A percentile compares a stretch with the other conserved stretches of the same genome.
phyloP scores from a whole-genome alignment of 2,113 vertebrate genomes.

The Laterallus jamaicensis region DNA sequence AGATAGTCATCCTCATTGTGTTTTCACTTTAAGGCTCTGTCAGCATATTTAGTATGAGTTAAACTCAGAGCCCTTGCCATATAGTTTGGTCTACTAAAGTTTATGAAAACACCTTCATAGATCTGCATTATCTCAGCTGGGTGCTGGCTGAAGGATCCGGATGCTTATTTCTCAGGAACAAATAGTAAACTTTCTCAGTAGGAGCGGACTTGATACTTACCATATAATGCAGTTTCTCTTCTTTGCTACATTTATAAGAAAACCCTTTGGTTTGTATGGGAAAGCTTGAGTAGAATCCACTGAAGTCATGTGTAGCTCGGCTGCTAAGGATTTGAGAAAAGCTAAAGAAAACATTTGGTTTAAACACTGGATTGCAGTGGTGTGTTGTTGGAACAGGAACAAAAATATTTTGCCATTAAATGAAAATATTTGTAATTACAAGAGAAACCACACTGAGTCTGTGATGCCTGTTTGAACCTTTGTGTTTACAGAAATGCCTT shows the following conservation, averaged over 20 bases:
- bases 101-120: background rate
- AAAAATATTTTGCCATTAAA: conserved; percentile 52
- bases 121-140: background rate
- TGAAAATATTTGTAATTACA: conserved; percentile 54
- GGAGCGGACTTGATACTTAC: background rate
- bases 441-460: background rate
- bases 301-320: background rate
- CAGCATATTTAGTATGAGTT: background rate
- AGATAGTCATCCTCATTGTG: background rate
- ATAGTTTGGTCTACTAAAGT: background rate
- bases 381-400: conserved; percentile 34
- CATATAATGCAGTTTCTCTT: background rate
- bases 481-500: background rate
- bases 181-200: background rate
- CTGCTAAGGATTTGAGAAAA: background rate
- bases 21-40: background rate
- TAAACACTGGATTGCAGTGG: conserved; percentile 2
- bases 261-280: background rate
- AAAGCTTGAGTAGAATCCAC: background rate
- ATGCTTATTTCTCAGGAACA: background rate
- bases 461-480: background rate
- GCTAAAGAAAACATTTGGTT: background rate
- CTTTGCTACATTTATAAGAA: background rate
- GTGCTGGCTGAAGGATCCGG: background rate
- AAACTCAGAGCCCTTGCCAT: background rate